Conservation (phyloP, 2,113 vertebrate genomes). For the Tetrax tetrax region DNA sequence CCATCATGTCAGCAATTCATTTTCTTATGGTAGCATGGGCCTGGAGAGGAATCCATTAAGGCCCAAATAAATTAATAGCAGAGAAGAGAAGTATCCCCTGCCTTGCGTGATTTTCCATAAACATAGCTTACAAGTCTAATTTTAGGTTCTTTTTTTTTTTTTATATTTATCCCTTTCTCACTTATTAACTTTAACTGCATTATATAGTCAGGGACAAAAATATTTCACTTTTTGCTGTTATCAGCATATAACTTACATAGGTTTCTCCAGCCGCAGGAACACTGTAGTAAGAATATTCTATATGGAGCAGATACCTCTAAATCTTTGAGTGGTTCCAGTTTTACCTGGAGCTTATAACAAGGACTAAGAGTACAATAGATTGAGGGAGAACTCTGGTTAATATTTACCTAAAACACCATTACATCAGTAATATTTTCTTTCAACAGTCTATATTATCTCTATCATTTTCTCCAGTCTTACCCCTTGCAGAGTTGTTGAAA, state of each 20-base stretch:
- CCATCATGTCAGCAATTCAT: slow-evolving; percentile 55
- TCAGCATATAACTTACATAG: neutral
- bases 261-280: neutral
- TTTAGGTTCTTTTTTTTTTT: neutral
- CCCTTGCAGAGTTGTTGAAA: neutral
- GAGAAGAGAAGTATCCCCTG: neutral
- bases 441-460: neutral
- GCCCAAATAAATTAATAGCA: slow-evolving; percentile 33
- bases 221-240: neutral
- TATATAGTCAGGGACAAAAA: neutral
- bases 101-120: neutral
- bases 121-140: neutral
- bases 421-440: neutral
- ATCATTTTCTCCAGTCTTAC: neutral
- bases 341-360: neutral
- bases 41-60: slow-evolving; percentile 44
- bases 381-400: neutral
- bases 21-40: slow-evolving; percentile 45
- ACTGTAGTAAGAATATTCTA: neutral
- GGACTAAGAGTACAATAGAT: neutral
- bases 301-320: neutral
- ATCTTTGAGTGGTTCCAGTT: neutral
- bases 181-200: neutral
- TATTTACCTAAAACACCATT: neutral
- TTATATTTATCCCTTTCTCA: neutral